Percentiles rank a stretch among this genome's conserved stretches.
phyloP scores from a whole-genome alignment of 2,888 invertebrate species.

The Philaethria dido region DNA sequence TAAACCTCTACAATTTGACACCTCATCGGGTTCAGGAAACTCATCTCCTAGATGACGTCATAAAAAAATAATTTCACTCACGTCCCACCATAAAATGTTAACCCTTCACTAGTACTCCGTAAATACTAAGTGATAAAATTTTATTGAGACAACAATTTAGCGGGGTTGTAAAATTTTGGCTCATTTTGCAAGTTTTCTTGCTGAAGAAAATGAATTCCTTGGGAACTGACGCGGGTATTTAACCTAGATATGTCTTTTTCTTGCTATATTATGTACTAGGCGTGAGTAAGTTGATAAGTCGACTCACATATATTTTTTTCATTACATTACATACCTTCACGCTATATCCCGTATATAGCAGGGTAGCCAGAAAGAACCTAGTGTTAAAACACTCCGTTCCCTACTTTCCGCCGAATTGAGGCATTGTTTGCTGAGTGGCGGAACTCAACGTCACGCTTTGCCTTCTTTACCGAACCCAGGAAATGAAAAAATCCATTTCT shows the following conservation, averaged over 20 bases:
- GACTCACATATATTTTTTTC: background rate
- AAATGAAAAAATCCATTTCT: too few relatives aligned
- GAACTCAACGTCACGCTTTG: too few relatives aligned
- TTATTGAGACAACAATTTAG: constrained; percentile 74
- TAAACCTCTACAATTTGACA: constrained; percentile 27
- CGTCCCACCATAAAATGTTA: constrained; percentile 62
- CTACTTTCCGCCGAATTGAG: too few relatives aligned
- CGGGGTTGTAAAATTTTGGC: constrained; percentile 63
- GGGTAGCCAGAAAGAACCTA: too few relatives aligned
- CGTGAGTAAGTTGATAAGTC: too few relatives aligned
- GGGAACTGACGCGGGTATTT: constrained; percentile 46
- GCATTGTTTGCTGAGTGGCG: too few relatives aligned
- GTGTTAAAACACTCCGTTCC: too few relatives aligned
- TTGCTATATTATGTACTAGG: background rate
- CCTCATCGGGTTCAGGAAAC: constrained; percentile 33
- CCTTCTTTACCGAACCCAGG: too few relatives aligned
- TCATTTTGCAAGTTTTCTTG: constrained; percentile 69
- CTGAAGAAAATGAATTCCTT: constrained; percentile 55
- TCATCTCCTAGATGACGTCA: constrained; percentile 30
- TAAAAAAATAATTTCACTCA: constrained; percentile 65
- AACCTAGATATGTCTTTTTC: background rate
- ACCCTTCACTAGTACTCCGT: constrained; percentile 47
- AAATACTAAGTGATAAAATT: constrained; percentile 64
- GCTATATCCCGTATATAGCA: too few relatives aligned
- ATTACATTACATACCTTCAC: too few relatives aligned